Conservation (phyloP, 2,888 invertebrate genomes). For the Eulithis testata region DNA sequence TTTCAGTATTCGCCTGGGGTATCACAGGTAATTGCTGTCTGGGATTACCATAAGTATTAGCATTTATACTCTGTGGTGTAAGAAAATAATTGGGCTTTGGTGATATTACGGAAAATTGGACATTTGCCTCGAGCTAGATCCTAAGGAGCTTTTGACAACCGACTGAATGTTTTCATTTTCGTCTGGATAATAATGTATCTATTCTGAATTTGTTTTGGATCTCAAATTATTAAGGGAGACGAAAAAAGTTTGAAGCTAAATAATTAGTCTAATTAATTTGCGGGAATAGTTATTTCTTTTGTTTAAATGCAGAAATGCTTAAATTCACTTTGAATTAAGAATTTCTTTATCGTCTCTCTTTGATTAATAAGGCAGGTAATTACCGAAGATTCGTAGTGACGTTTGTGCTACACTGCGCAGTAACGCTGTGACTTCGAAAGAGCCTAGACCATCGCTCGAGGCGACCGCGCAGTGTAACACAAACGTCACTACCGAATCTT, state of each 20-base stretch:
- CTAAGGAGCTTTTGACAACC: background rate
- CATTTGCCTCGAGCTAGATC: slow-evolving; percentile 7
- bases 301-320: slow-evolving; percentile 1
- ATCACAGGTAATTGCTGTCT: slow-evolving; percentile 15
- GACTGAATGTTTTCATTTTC: background rate
- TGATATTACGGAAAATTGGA: slow-evolving; percentile 15
- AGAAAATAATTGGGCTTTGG: slow-evolving; percentile 17
- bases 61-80: slow-evolving; percentile 21
- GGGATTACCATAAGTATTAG: slow-evolving; percentile 21
- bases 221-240: slow-evolving; percentile 7
- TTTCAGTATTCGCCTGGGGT: slow-evolving; percentile 10
- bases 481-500: too few species aligned
- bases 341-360: background rate
- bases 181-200: slow-evolving; percentile 1
- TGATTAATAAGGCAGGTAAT: too few species aligned
- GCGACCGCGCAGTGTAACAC: too few species aligned
- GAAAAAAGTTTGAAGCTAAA: slow-evolving; percentile 11
- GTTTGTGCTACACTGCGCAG: too few species aligned
- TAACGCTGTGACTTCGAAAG: too few species aligned
- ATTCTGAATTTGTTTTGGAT: background rate
- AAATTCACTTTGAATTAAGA: background rate
- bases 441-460: too few species aligned
- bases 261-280: slow-evolving; percentile 11
- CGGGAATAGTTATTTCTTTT: background rate
- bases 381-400: too few species aligned